Base-by-base conservation (phyloP, 2,888 invertebrate species). In the Abscondita cerata region DNA sequence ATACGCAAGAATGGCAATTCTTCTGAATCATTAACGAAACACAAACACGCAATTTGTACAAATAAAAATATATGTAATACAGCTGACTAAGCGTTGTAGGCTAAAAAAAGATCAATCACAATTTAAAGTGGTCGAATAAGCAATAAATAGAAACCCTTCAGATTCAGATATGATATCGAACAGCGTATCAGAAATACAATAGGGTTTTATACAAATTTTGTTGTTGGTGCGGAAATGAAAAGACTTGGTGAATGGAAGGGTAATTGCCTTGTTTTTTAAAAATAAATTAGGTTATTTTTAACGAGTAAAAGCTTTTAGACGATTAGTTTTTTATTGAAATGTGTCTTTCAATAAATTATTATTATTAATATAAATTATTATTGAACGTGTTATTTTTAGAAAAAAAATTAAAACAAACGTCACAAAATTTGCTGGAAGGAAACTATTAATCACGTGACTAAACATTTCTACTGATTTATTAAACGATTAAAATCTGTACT, bases 61-160 rank as follows among this genome's bases (percentile, higher is more conserved):
- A 4, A 25, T 25, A 25, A 25, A 25, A 25, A 25, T 6, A 6
- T 6, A 25, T 6, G 25, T 25, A 25, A 25, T 25, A 25, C 25
- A 25, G 25, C 25, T 6, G 25, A 15, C 8, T 41, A 16, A 19
- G 44, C 44, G 16, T n/a, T 44, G 18, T 44, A 25, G 6, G 25
- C 25, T 25, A 25, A 44, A 44, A 41, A 44, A 44, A 44, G 44
- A 48, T 48, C 48, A 48, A 48, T 48, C 48, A 11, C 48, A 33
- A 48, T 33, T 44, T 44, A 13, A 48, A 33, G 48, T 48, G 48
- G 48, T 48, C 20, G 48, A 48, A 48, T 48, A 48, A 48, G 31
- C 48, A 48, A 48, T 33, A 48, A 48, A 33, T 48, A 33, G 48
- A 31, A 33, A 33, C 48, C 48, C 48, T 48, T 48, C 48, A 48